phyloP scores from a whole-genome alignment of 2,888 invertebrate species.

The Lutraria lutraria region DNA sequence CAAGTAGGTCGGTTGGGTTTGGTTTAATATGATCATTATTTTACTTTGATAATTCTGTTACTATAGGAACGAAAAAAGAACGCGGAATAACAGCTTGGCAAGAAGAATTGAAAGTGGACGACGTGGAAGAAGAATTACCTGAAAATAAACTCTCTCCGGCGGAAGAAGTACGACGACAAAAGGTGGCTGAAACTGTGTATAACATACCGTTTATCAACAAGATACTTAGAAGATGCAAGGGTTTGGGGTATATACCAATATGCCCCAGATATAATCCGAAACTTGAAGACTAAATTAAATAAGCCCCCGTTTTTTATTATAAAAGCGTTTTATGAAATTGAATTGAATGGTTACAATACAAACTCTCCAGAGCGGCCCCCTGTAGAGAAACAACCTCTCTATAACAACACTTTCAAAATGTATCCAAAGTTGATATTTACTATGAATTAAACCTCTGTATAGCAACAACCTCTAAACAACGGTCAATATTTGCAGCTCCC shows the following conservation, averaged over 20 bases:
- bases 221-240: constrained; percentile 42
- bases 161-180: constrained; percentile 50
- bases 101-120: constrained; percentile 51
- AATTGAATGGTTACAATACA: neutral
- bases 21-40: too few relatives aligned
- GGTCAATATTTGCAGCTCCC: too few relatives aligned
- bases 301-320: neutral
- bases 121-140: constrained; percentile 14
- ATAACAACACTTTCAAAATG: neutral
- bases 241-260: constrained; percentile 56
- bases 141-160: constrained; percentile 6
- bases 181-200: constrained; percentile 58
- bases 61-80: constrained; percentile 63
- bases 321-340: neutral
- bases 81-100: constrained; percentile 68
- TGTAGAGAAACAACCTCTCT: neutral
- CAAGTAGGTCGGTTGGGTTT: too few relatives aligned
- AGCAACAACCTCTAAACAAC: too few relatives aligned
- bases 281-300: constrained; percentile 25
- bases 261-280: constrained; percentile 56
- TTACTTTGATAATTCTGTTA: neutral
- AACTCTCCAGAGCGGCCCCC: neutral
- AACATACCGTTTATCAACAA: constrained; percentile 62
- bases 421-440: too few relatives aligned
- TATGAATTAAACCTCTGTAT: too few relatives aligned